These are phyloP conservation scores for Lepidurus apus DNA, from an alignment of 1,140 invertebrate genomes.

Conservation along the genomic window DNA sequence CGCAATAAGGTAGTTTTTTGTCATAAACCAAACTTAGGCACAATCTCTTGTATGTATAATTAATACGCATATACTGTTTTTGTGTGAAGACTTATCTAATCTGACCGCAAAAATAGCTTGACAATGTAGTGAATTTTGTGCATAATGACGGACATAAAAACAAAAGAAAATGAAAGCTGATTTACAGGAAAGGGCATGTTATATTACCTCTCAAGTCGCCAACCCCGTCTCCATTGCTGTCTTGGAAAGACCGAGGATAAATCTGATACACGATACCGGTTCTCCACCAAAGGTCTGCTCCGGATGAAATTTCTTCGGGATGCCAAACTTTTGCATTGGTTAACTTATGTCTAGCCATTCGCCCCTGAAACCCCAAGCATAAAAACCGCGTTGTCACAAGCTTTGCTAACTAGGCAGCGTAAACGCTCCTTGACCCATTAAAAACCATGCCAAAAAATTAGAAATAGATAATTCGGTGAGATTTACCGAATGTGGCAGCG, in stretches of 20 bases:
- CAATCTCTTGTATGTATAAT: too few species aligned
- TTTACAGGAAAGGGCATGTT: not conserved
- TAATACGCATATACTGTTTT: too few species aligned
- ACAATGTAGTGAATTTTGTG: too few species aligned
- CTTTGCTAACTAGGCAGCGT: too few species aligned
- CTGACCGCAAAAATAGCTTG: too few species aligned
- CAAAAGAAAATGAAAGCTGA: not conserved
- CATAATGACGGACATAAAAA: too few species aligned
- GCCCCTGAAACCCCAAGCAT: not conserved
- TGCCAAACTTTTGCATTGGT: not conserved
- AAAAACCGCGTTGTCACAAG: too few species aligned
- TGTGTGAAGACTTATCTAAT: too few species aligned
- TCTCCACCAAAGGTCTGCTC: slow-evolving; percentile 60
- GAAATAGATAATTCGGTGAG: not conserved
- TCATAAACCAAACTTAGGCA: too few species aligned
- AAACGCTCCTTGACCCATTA: too few species aligned
- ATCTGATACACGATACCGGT: slow-evolving; percentile 67
- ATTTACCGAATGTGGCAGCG: not conserved
- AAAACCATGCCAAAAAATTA: not conserved
- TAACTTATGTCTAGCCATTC: not conserved
- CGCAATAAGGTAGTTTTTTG: too few species aligned
- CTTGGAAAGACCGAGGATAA: slow-evolving; percentile 71
- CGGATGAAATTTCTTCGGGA: not conserved
- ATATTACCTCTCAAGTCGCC: slow-evolving; percentile 65
- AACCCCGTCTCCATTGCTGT: slow-evolving; percentile 66